These are phyloP conservation scores for Amiota mariae DNA, from an alignment of 2,888 invertebrate species.

Conservation along the genomic window DNA sequence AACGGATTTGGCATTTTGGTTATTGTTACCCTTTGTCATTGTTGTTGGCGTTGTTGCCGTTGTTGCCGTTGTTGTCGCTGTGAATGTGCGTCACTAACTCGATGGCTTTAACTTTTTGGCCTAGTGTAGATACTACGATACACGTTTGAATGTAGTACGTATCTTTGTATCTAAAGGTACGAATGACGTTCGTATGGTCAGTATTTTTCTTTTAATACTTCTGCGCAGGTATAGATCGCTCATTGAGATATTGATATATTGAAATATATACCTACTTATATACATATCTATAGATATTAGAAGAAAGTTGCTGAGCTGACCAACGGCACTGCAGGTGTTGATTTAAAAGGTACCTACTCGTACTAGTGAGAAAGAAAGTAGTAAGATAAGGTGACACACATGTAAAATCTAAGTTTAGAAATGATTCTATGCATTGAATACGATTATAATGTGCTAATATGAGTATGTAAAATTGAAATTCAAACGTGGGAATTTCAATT, in stretches of 20 bases:
- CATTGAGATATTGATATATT: constrained; percentile 11
- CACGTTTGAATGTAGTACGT: background rate
- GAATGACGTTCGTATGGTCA: constrained; percentile 5
- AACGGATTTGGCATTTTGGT: constrained; percentile 39
- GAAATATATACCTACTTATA: background rate
- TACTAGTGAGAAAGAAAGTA: no score
- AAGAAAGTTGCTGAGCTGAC: no score
- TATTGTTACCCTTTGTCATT: constrained; percentile 17
- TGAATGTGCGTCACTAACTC: constrained; percentile 15
- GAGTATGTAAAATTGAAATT: no score
- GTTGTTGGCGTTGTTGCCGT: constrained; percentile 32
- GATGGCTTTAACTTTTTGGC: constrained; percentile 3
- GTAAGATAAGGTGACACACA: no score
- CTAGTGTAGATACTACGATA: background rate
- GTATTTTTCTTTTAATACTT: constrained; percentile 30
- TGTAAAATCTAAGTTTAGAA: no score
- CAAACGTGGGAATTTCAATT: no score
- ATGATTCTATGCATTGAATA: no score
- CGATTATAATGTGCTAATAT: no score
- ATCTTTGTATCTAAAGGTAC: background rate
- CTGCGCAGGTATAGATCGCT: constrained; percentile 40
- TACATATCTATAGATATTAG: no score
- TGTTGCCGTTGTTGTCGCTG: constrained; percentile 27
- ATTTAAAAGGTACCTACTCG: no score
- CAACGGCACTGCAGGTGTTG: no score